Evolutionary conservation across 2,797 vertebrate genomes (phyloP).

Genomic region (Enteromius viviparus): DNA sequence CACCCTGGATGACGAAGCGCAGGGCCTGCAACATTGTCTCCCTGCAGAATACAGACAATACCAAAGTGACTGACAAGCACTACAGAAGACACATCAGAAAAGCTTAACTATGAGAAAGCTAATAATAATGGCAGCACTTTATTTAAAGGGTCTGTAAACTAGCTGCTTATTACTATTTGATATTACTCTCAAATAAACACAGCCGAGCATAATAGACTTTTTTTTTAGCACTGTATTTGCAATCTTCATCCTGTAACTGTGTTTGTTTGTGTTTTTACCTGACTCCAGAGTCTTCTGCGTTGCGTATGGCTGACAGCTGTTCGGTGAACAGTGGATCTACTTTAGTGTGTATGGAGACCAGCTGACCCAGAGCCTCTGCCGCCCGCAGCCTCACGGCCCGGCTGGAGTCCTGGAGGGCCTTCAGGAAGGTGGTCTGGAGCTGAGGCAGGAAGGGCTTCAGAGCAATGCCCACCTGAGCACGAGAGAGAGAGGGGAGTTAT

Average conservation of each 20-base stretch:
- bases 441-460: slow-evolving; percentile 98
- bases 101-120: neutral
- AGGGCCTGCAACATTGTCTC: slow-evolving; percentile 98
- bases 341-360: slow-evolving; percentile 94
- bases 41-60: slow-evolving; percentile 70
- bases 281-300: slow-evolving; percentile 91
- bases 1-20: slow-evolving; percentile 94
- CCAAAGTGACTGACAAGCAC: neutral
- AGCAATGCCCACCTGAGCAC: slow-evolving; percentile 89
- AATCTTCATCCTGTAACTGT: neutral
- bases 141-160: no score
- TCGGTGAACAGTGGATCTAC: slow-evolving; percentile 96
- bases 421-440: slow-evolving; percentile 97
- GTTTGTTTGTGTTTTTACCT: slow-evolving; percentile 74
- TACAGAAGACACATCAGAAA: neutral
- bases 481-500: neutral
- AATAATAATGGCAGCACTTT: neutral
- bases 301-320: slow-evolving; percentile 89
- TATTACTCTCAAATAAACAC: neutral
- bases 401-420: slow-evolving; percentile 94
- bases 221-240: neutral
- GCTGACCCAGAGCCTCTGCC: slow-evolving; percentile 91
- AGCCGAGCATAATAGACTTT: neutral
- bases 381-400: slow-evolving; percentile 92
- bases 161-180: no score